Percentiles rank a stretch among this genome's conserved stretches.
phyloP scores from a whole-genome alignment of 2,797 vertebrate species.

The Helostoma temminkii region DNA sequence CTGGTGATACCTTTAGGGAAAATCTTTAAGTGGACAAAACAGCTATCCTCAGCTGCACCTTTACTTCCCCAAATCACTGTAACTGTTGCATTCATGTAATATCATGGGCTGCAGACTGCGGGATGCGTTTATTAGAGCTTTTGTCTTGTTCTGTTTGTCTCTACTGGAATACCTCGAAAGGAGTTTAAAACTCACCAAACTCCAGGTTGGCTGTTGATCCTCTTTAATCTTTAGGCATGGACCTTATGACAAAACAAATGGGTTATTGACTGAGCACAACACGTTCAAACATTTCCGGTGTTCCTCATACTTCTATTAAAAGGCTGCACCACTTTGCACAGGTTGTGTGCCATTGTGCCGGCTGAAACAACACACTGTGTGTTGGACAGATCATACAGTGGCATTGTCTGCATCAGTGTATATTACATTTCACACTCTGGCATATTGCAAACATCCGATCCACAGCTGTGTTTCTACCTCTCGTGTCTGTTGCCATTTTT shows the following conservation, averaged over 20 bases:
- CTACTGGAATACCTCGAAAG: not conserved
- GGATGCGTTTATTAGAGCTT: not conserved
- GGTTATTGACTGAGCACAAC: not conserved
- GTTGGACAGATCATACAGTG: slow-evolving; percentile 16
- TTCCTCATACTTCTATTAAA: slow-evolving; percentile 8
- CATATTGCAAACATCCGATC: slow-evolving; percentile 28
- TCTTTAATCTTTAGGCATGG: not conserved
- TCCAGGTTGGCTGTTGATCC: not conserved
- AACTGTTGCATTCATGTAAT: slow-evolving; percentile 6
- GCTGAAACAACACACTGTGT: slow-evolving; percentile 9
- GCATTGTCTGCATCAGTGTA: slow-evolving; percentile 31
- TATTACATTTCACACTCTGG: slow-evolving; percentile 33
- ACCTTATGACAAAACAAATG: slow-evolving; percentile 16
- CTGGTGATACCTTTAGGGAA: not conserved
- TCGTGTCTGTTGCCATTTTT: slow-evolving; percentile 40
- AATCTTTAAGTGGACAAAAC: not conserved
- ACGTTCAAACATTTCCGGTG: not conserved
- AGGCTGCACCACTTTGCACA: slow-evolving; percentile 25
- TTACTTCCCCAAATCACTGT: not conserved
- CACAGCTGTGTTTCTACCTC: slow-evolving; percentile 42
- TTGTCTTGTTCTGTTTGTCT: not conserved
- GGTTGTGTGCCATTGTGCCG: slow-evolving; percentile 15
- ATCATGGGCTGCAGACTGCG: not conserved
- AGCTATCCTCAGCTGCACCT: slow-evolving; percentile 12
- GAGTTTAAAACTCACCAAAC: not conserved